These are phyloP conservation scores for Muntiacus reevesi DNA, from an alignment of 2,113 vertebrate genomes.

Conservation along the genomic window DNA sequence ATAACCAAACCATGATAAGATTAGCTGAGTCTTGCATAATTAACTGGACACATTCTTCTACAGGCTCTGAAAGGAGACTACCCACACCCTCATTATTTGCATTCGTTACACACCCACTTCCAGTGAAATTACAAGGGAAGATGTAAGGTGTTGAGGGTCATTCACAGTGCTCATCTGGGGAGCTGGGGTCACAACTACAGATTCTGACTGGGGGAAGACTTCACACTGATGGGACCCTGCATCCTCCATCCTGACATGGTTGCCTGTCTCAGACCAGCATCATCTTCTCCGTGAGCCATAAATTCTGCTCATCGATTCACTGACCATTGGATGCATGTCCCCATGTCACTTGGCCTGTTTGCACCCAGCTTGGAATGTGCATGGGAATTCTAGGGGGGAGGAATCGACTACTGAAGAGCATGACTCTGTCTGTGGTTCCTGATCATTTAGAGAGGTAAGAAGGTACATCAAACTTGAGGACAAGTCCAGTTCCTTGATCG, in stretches of 20 bases:
- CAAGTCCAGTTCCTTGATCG: background rate
- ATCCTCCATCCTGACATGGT: background rate
- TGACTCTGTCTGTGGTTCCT: background rate
- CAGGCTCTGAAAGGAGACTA: background rate
- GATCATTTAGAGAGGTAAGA: background rate
- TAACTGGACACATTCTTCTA: background rate
- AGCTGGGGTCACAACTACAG: fast-evolving
- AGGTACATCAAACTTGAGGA: background rate
- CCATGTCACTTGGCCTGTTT: background rate
- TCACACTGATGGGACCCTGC: background rate
- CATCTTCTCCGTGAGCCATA: background rate
- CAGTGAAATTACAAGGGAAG: background rate
- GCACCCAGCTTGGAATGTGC: background rate
- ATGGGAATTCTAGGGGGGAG: background rate
- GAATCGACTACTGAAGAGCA: background rate
- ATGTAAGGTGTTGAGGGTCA: background rate
- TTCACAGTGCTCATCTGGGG: background rate
- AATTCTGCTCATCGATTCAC: background rate
- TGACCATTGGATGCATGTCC: background rate
- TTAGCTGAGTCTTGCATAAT: background rate
- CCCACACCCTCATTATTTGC: background rate
- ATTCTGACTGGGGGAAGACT: background rate
- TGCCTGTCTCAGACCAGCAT: background rate
- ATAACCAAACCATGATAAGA: background rate
- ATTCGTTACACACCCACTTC: background rate